Evolutionary conservation across 2,888 invertebrate genomes (phyloP).

Genomic region (Meiosimyza decipiens): DNA sequence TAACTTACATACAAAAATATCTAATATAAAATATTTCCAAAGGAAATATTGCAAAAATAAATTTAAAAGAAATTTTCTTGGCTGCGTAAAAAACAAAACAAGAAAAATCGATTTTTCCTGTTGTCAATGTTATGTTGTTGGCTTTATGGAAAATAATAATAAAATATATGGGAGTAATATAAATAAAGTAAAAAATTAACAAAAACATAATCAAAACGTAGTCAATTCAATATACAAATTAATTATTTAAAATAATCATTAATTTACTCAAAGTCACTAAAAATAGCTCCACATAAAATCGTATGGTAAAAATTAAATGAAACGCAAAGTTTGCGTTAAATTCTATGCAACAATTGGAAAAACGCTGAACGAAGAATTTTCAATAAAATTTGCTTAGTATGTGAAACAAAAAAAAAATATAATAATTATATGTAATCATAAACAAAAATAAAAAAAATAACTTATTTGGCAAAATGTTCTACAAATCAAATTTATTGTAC

Average conservation of each 20-base stretch:
- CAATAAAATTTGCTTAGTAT: not conserved
- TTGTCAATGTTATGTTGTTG: not conserved
- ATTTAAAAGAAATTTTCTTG: not conserved
- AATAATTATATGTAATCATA: not conserved
- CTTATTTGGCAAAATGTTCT: constrained; percentile 16
- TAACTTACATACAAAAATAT: not conserved
- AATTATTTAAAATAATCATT: too few relatives aligned
- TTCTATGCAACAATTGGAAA: too few relatives aligned
- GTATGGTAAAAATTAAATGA: too few relatives aligned
- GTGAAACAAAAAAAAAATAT: not conserved
- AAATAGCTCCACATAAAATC: too few relatives aligned
- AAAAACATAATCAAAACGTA: too few relatives aligned
- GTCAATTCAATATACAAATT: too few relatives aligned
- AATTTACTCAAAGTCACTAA: too few relatives aligned
- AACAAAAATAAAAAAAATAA: not conserved
- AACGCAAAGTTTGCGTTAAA: too few relatives aligned
- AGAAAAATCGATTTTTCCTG: constrained; percentile 21
- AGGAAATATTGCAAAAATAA: not conserved
- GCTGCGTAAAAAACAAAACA: not conserved
- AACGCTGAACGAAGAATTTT: too few relatives aligned
- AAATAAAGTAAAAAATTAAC: not conserved
- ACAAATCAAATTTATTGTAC: constrained; percentile 6
- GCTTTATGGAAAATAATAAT: too few relatives aligned
- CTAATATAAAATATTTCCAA: not conserved
- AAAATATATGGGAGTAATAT: not conserved